phyloP scores from a whole-genome alignment of 2,888 invertebrate species.

The Drosophila fulvimacula region DNA sequence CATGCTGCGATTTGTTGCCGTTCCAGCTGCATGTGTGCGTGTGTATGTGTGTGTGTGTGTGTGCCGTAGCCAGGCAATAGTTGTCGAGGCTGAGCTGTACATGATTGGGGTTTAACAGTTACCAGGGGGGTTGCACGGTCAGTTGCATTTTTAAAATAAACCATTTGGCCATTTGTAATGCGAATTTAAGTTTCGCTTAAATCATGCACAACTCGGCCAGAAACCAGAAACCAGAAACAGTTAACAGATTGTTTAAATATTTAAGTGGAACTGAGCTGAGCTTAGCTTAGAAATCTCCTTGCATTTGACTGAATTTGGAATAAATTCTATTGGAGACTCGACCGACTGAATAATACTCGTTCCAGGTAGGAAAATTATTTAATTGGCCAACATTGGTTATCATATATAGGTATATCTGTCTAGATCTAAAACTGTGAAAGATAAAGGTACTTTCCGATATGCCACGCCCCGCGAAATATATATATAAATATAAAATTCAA shows the following conservation, averaged over 20 bases:
- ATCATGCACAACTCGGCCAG: constrained; percentile 23
- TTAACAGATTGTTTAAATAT: background rate
- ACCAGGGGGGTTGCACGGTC: constrained; percentile 19
- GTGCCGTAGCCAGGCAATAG: constrained; percentile 23
- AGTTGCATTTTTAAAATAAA: constrained; percentile 31
- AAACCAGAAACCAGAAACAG: constrained; percentile 2
- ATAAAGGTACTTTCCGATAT: too few relatives aligned
- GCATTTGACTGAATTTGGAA: background rate
- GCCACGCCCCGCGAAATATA: too few relatives aligned
- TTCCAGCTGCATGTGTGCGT: background rate
- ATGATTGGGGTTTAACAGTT: constrained; percentile 58
- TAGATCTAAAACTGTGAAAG: too few relatives aligned
- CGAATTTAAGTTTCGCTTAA: constrained; percentile 38
- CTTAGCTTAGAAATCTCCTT: background rate
- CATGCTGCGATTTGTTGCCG: constrained; percentile 47
- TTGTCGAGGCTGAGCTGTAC: constrained; percentile 44
- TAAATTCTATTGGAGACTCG: background rate
- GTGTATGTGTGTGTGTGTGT: constrained; percentile 4
- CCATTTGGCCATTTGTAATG: constrained; percentile 25
- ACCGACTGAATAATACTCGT: background rate
- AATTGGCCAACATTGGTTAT: too few relatives aligned
- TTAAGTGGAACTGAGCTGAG: background rate
- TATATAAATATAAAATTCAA: too few relatives aligned
- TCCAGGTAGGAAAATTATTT: too few relatives aligned
- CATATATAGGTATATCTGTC: too few relatives aligned